phyloP scores from a whole-genome alignment of 2,888 invertebrate genomes.

The Mamestra brassicae region DNA sequence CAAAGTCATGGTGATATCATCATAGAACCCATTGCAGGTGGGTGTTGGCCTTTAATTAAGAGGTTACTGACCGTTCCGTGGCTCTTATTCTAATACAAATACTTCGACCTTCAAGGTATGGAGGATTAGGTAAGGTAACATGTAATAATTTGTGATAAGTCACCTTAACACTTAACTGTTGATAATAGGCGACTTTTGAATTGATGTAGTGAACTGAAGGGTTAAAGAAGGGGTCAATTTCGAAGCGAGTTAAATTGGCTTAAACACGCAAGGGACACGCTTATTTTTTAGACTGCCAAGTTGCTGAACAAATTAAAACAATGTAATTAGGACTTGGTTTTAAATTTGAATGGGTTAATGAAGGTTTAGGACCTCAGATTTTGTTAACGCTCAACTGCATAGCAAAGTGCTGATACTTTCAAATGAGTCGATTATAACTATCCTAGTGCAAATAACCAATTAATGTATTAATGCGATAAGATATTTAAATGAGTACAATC shows the following conservation, averaged over 20 bases:
- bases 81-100: constrained; percentile 37
- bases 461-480: constrained; percentile 33
- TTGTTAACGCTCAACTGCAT: neutral
- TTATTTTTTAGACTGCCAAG: neutral
- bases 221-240: constrained; percentile 22
- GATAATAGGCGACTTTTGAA: constrained; percentile 26
- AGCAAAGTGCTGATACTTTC: neutral
- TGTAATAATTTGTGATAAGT: constrained; percentile 37
- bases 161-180: constrained; percentile 42
- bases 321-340: constrained; percentile 7
- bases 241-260: constrained; percentile 9
- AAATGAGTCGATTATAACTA: constrained; percentile 8
- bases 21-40: constrained; percentile 65
- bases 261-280: constrained; percentile 25
- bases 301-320: constrained; percentile 30
- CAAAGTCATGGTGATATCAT: constrained; percentile 71
- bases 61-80: constrained; percentile 65
- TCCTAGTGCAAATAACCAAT: constrained; percentile 27
- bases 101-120: constrained; percentile 53
- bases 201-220: constrained; percentile 21
- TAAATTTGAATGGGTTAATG: constrained; percentile 21
- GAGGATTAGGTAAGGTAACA: constrained; percentile 41
- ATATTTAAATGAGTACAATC: constrained; percentile 27
- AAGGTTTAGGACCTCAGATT: neutral
- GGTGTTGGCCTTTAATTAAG: constrained; percentile 70